phyloP scores from a whole-genome alignment of 2,797 vertebrate species.

The Scolopax bukidnonensis region DNA sequence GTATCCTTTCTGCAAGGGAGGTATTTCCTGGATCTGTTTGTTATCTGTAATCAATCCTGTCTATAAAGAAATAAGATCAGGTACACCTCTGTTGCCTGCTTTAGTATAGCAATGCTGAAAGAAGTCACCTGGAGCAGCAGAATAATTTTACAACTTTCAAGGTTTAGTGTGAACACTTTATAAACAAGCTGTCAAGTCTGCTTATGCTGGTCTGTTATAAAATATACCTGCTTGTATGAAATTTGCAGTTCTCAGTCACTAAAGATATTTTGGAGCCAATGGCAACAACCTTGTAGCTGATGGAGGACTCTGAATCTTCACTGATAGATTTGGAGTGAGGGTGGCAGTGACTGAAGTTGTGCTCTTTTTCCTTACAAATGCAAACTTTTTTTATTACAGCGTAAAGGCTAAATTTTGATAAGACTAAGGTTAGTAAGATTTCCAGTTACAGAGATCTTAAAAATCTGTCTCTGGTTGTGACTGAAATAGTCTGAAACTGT shows the following conservation, averaged over 20 bases:
- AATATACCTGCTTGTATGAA: background rate
- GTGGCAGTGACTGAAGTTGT: background rate
- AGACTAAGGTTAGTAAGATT: background rate
- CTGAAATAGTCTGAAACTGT: background rate
- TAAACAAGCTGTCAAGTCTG: background rate
- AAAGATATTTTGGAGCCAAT: background rate
- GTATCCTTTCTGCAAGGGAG: background rate
- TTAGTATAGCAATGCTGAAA: background rate
- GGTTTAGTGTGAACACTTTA: background rate
- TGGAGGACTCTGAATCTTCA: background rate
- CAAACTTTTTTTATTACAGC: background rate
- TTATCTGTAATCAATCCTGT: background rate
- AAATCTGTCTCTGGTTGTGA: background rate
- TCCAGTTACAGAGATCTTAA: background rate
- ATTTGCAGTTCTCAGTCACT: background rate
- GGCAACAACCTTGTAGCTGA: background rate
- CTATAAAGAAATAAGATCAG: background rate
- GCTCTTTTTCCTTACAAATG: background rate
- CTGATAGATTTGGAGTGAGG: background rate
- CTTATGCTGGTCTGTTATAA: background rate
- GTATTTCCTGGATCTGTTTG: background rate
- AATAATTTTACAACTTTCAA: constrained; percentile 10
- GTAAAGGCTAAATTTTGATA: background rate
- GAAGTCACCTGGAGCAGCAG: background rate
- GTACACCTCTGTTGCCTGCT: background rate